Evolutionary conservation across 2,797 vertebrate genomes (phyloP).

Genomic region (Aplochiton taeniatus): DNA sequence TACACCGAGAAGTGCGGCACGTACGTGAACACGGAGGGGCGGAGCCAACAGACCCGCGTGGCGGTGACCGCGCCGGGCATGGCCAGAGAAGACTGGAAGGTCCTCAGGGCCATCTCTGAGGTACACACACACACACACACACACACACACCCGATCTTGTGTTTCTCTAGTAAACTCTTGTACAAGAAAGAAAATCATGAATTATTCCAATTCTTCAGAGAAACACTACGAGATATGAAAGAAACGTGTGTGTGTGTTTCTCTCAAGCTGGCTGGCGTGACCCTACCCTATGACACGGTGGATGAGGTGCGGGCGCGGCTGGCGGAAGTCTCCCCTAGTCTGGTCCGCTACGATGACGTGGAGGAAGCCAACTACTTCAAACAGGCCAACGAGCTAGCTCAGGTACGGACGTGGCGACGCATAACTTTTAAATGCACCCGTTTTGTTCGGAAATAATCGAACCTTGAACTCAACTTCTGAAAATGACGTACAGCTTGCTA

Average conservation of each 20-base stretch:
- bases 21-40: constrained; percentile 94
- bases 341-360: constrained; percentile 91
- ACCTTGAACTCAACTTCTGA: too few relatives aligned
- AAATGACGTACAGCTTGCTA: background rate
- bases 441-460: too few relatives aligned
- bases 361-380: constrained; percentile 96
- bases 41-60: constrained; percentile 91
- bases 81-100: constrained; percentile 96
- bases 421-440: background rate
- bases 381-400: constrained; percentile 88
- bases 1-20: constrained; percentile 94
- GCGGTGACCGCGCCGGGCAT: constrained; percentile 92
- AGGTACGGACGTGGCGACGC: constrained; percentile 66
- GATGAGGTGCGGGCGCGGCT: constrained; percentile 86
- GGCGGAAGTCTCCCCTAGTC: constrained; percentile 91
- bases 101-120: constrained; percentile 93
- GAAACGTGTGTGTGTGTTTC: constrained; percentile 12
- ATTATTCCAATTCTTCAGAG: too few relatives aligned
- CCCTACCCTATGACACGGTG: constrained; percentile 88
- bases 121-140: constrained; percentile 59
- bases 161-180: too few relatives aligned
- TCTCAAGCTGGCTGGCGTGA: constrained; percentile 84
- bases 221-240: too few relatives aligned
- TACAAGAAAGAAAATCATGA: too few relatives aligned
- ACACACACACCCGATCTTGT: too few relatives aligned